These are phyloP conservation scores for Monochamus saltuarius DNA, from an alignment of 1,140 invertebrate genomes.

Conservation along the genomic window DNA sequence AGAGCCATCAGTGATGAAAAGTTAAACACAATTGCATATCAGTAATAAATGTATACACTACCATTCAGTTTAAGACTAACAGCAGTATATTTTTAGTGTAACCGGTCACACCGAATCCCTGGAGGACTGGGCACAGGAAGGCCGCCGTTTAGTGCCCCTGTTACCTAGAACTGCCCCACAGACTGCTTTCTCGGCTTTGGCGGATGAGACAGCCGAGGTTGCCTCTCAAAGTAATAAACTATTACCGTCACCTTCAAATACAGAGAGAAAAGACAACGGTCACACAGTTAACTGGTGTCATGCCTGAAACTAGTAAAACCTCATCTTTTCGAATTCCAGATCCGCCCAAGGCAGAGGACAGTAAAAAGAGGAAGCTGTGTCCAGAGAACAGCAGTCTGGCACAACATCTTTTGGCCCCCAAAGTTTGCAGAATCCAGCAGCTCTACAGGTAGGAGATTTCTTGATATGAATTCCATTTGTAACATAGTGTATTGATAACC, in stretches of 20 bases:
- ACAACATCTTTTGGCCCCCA: slow-evolving; percentile 45
- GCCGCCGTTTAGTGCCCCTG: slow-evolving; percentile 75
- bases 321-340: slow-evolving; percentile 37
- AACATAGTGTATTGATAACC: too few species aligned
- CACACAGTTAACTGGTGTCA: slow-evolving; percentile 16
- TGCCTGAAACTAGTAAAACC: slow-evolving; percentile 31
- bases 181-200: slow-evolving; percentile 79
- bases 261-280: slow-evolving; percentile 41
- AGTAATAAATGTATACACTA: slow-evolving; percentile 60
- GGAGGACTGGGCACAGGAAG: slow-evolving; percentile 85
- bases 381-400: slow-evolving; percentile 42
- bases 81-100: slow-evolving; percentile 59
- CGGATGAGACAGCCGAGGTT: slow-evolving; percentile 65
- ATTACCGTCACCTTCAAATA: slow-evolving; percentile 48
- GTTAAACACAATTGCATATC: slow-evolving; percentile 81
- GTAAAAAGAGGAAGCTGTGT: slow-evolving; percentile 45
- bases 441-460: slow-evolving; percentile 42
- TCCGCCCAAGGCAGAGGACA: slow-evolving; percentile 36
- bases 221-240: slow-evolving; percentile 55
- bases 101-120: slow-evolving; percentile 72
- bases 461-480: neutral
- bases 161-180: slow-evolving; percentile 79
- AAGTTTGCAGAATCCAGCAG: slow-evolving; percentile 50
- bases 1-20: slow-evolving; percentile 89
- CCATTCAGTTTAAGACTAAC: neutral